Evolutionary conservation across 1,140 invertebrate species (phyloP).

Genomic region (Caenorhabditis briggsae): DNA sequence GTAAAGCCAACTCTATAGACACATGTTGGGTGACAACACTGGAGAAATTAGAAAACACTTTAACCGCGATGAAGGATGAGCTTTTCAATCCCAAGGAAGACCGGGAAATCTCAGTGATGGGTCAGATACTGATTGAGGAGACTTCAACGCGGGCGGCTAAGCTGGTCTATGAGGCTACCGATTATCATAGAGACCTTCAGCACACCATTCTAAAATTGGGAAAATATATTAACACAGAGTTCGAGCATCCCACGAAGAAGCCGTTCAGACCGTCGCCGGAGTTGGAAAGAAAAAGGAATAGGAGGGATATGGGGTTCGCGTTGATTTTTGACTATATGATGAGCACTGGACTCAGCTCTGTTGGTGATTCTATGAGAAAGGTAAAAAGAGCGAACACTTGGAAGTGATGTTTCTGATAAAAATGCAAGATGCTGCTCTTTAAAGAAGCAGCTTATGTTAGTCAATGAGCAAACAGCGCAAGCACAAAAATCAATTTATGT

Average conservation of each 20-base stretch:
- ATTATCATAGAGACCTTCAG: conserved; percentile 38
- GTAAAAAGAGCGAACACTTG: background rate
- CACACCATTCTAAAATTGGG: background rate
- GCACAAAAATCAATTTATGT: conserved; percentile 4
- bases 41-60: background rate
- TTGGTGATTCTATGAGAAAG: background rate
- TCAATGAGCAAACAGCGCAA: conserved; percentile 5
- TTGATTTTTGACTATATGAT: conserved; percentile 14
- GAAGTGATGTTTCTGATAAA: conserved; percentile 11
- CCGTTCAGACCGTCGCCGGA: background rate
- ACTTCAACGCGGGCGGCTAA: background rate
- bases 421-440: background rate
- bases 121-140: conserved; percentile 23
- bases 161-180: background rate
- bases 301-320: background rate
- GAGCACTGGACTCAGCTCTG: background rate
- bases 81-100: background rate
- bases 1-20: too few relatives aligned
- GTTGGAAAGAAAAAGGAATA: background rate
- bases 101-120: conserved; percentile 13
- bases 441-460: background rate
- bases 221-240: conserved; percentile 24
- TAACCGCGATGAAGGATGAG: background rate
- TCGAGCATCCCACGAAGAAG: background rate
- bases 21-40: background rate